These are phyloP conservation scores for Cephus cinctus DNA, from an alignment of 1,140 invertebrate species.

Conservation along the genomic window DNA sequence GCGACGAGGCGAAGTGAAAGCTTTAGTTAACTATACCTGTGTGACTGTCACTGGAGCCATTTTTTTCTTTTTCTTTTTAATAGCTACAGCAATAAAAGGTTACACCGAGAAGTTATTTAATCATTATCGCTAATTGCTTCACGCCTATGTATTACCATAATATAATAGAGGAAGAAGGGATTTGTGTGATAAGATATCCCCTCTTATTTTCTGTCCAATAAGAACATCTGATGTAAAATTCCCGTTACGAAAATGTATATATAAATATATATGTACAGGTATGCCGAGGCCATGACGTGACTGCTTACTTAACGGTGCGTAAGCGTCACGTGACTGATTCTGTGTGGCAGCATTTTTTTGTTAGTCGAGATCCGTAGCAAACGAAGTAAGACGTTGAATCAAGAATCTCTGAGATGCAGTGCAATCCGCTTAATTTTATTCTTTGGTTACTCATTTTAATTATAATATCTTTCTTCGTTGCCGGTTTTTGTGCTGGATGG, in stretches of 20 bases:
- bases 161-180: too few relatives aligned
- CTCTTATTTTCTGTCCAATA: too few relatives aligned
- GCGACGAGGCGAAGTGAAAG: too few relatives aligned
- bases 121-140: too few relatives aligned
- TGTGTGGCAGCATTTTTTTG: background rate
- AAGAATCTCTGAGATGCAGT: constrained; percentile 13
- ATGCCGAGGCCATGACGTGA: constrained; percentile 2
- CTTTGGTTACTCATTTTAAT: constrained; percentile 79
- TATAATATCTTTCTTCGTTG: constrained; percentile 71
- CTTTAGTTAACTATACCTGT: too few relatives aligned
- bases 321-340: background rate
- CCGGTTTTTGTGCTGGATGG: constrained; percentile 69
- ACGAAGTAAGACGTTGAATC: background rate
- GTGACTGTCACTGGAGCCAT: too few relatives aligned
- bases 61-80: too few relatives aligned
- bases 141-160: too few relatives aligned
- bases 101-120: too few relatives aligned
- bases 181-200: too few relatives aligned
- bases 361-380: background rate
- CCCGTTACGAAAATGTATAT: constrained; percentile 11
- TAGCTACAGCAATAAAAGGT: too few relatives aligned
- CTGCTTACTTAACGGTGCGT: background rate
- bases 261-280: constrained; percentile 10
- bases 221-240: too few relatives aligned
- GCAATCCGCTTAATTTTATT: constrained; percentile 65